Conservation (phyloP, 2,113 vertebrate species). For the Enhydra lutris region DNA sequence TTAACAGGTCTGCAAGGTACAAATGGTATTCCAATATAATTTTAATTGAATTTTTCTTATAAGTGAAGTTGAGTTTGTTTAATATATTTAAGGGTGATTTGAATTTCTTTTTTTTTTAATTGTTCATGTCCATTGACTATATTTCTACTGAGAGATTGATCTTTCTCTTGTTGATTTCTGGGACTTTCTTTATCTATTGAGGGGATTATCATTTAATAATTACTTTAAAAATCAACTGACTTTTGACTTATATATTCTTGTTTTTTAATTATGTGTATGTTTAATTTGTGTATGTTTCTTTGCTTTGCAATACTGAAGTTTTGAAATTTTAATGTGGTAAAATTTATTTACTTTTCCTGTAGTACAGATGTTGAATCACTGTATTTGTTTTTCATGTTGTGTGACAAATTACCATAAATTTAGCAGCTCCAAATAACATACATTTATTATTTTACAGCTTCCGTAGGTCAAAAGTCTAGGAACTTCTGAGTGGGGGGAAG, state of each 20-base stretch:
- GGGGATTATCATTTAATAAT: not conserved
- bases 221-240: not conserved
- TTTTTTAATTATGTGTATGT: not conserved
- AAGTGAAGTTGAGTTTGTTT: not conserved
- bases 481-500: too few relatives aligned
- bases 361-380: not conserved
- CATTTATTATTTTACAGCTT: not conserved
- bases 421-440: not conserved
- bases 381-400: not conserved
- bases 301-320: not conserved
- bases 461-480: not conserved
- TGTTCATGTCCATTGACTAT: not conserved
- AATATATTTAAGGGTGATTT: not conserved
- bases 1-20: not conserved
- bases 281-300: not conserved
- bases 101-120: not conserved
- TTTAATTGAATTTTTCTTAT: not conserved
- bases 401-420: not conserved
- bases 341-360: not conserved
- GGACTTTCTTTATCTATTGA: not conserved
- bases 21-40: not conserved
- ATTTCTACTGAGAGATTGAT: not conserved
- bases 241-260: not conserved
- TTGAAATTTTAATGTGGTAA: not conserved
- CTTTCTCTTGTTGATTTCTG: not conserved